Base-by-base conservation (phyloP, 2,113 vertebrate genomes). In the Phycodurus eques region DNA sequence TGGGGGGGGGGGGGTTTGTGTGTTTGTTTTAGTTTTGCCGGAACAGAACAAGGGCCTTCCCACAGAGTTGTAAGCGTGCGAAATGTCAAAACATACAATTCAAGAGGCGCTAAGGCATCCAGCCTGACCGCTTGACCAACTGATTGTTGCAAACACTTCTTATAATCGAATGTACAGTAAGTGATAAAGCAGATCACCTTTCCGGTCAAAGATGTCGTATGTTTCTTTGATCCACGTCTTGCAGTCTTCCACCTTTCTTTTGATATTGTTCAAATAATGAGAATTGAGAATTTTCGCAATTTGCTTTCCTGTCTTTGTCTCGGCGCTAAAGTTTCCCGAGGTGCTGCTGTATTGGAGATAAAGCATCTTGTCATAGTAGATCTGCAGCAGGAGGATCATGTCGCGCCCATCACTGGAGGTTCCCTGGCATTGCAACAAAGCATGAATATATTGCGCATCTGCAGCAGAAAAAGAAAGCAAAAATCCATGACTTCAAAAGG, bases 341-440 rank as follows among this genome's bases (percentile, higher is more conserved):
- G 78, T 82, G 84, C 79, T 81, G 79, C 80, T 86, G 67, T 77
- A 86, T 17, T 81, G 56, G 0, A 0, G 12, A 6, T 72, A 1
- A 14, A 86, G n/a, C 12, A 71, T 2, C 56, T 83, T 87, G 27
- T 86, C 85, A 1, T 74, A 74, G 76, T 51, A 73, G 42, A 77
- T 0, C n/a, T 81, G 60, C 35, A 9, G 60, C 54, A 83, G 19
- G 57, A 73, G 79, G 51, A 80, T 22, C 12, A 9, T 0, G 0
- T 80, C 76, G 2, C 47, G 5, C 0, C 15, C 78, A 1, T 46
- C 2, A 0, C 15, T 2, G 2, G 80, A 68, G 12, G 22, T 81
- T 46, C 73, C 77, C 42, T 70, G 66, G 47, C 85, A 87, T 3
- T 1, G 60, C 0, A 59, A 0, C 12, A 71, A 0, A 10, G 2